Evolutionary conservation across 2,797 vertebrate species (phyloP), one percentile per base, ranked within the genome.

Genomic region (Chaetophractus vellerosus): DNA sequence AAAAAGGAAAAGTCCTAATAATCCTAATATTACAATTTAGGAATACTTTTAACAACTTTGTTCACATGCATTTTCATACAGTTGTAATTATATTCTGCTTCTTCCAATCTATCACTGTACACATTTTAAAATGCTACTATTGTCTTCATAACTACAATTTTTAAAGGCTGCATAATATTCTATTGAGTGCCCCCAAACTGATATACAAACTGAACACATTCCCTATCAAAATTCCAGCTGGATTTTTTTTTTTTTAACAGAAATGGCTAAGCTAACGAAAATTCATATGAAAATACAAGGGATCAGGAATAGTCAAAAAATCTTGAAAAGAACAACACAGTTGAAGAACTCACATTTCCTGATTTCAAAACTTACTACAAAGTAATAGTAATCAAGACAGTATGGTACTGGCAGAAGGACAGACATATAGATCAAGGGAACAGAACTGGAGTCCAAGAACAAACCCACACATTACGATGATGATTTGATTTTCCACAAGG

Each of bases 301-400:
- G 14, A 59, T 16, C 52, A 36, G 64, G 57, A 72, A 48, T 24
- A 80, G 33, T 48, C 6, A 76, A 90, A 93, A 72, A 45, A 71
- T 74, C 36, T 45, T 83, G 33, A 80, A 82, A 94, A 92, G 68
- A 92, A 92, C 52, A 90, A 92, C 52, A 81, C 89, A 96, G 59
- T 55, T 72, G 78, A 38, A 88, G 38, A 24, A 68, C 8, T 72
- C 71, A 66, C 26, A 76, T n/a, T 71, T 93, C 2, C 38, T 31
- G 36, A 66, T 84, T 88, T 85, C 31, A 89, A 89, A 94, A 85
- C 45, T 63, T 81, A 66, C n/a, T 64, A 85, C 52, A 80, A 45
- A 69, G 16, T 55, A 79, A 36, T 38, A 93, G 24, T 26, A 90
- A 79, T 75, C 66, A 91, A 95, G 28, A 91, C 66, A 38, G 26